Base-by-base conservation (phyloP, 2,888 invertebrate genomes). In the Caenorhabditis sp. region DNA sequence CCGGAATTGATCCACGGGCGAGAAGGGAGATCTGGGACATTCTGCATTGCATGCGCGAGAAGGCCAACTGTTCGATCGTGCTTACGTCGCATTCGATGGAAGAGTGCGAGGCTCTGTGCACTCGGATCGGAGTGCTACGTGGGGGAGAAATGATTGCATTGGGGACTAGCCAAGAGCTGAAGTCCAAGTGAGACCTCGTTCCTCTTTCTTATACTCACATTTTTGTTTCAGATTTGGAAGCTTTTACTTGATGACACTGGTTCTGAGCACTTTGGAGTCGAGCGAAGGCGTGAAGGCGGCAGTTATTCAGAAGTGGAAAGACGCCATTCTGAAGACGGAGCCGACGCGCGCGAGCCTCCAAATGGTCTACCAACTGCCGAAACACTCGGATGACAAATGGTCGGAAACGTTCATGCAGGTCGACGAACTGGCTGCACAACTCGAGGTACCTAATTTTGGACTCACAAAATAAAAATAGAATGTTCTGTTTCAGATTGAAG, bases 1-100 rank as follows among this genome's bases (percentile, higher is more conserved):
- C 87, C 9, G 87, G 93, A 22, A 91, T 90, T 89, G 90, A 91
- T 86, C 93, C 93, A 0, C 91, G 90, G 52, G 80, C 70, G 0
- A 26, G 61, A 17, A 20, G 70, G 26, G 53, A 46, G 6, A 53
- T 68, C 20, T 61, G 61, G 45, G 32, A 50, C 20, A 52, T 59
- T 15, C 24, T 53, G 15, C 48, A 58, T 11, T 20, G 43, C 7
- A 39, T 78, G 22, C 63, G 68, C 7, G 66, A 77, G 15, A 48
- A 63, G 20, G 62, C 53, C n/a, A 39, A 68, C 32, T 39, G 46
- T 1, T 56, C 91, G 17, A 90, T 91, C 37, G 87, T 91, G 15
- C 87, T 91, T 13, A 91, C 91, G 4, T 91, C 91, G 1, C 91
- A 91, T 86, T 90, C 78, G 20, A 87, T 87, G 87, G 85, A 85